Conservation (phyloP, 1,140 invertebrate genomes). For the Eulimnadia texana region DNA sequence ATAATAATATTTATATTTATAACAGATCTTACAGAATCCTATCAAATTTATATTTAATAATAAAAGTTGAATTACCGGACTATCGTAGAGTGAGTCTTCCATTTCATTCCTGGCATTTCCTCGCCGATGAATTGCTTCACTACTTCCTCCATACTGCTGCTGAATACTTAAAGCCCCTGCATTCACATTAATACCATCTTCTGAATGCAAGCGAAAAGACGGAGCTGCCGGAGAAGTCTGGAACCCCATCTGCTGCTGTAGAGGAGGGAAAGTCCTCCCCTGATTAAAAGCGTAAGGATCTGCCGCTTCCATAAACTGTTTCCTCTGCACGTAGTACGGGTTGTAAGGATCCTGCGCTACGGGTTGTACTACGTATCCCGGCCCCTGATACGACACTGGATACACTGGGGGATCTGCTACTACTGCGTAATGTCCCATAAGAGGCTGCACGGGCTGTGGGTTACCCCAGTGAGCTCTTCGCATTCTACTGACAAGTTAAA, state of each 20-base stretch:
- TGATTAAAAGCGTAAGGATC: not conserved
- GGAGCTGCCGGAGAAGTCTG: not conserved
- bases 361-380: not conserved
- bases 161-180: no score
- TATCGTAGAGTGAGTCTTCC: no score
- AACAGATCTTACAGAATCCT: no score
- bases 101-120: no score
- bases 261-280: not conserved
- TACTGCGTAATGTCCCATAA: not conserved
- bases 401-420: not conserved
- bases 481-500: no score
- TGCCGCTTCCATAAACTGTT: not conserved
- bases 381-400: not conserved
- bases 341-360: not conserved
- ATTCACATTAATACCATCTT: no score
- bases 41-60: no score
- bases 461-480: slow-evolving; percentile 17
- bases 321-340: not conserved
- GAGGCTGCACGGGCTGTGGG: slow-evolving; percentile 12
- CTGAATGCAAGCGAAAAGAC: no score
- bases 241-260: not conserved
- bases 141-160: no score
- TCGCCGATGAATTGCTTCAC: no score
- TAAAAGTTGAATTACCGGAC: no score
- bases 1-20: no score